A percentile compares a stretch with the other conserved stretches of the same genome.
Conservation (phyloP, 1,140 invertebrate genomes). For the Brachionus paranguensis region DNA sequence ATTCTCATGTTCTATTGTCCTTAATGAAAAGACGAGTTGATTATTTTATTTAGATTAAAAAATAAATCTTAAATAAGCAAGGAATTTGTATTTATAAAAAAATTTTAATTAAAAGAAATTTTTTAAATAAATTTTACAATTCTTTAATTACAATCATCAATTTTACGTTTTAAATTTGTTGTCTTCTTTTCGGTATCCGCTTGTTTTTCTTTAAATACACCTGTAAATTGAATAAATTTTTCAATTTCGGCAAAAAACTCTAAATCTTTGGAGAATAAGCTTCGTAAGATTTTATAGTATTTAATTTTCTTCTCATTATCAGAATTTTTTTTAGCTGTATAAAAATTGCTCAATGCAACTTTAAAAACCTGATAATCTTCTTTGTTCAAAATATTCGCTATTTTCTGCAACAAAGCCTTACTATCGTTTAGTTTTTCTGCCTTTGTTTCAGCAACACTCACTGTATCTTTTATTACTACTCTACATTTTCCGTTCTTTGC, state of each 20-base stretch:
- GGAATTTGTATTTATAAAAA: too few relatives aligned
- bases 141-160: background rate
- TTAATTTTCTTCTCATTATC: constrained; percentile 39
- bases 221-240: constrained; percentile 36
- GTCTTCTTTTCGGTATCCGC: background rate
- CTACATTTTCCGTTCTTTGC: constrained; percentile 31
- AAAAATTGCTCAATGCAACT: constrained; percentile 38
- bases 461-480: constrained; percentile 30
- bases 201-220: constrained; percentile 26
- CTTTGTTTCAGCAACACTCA: constrained; percentile 4
- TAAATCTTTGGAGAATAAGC: constrained; percentile 5
- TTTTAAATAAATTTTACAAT: background rate
- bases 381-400: background rate
- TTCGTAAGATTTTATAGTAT: constrained; percentile 37
- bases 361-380: constrained; percentile 34
- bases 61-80: too few relatives aligned
- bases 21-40: too few relatives aligned
- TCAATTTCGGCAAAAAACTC: constrained; percentile 34
- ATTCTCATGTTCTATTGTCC: too few relatives aligned
- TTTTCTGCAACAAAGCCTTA: constrained; percentile 24
- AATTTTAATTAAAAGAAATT: background rate
- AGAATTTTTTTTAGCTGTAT: constrained; percentile 16
- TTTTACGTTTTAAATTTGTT: background rate
- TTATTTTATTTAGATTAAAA: too few relatives aligned
- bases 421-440: constrained; percentile 29